Percentiles rank a stretch among this genome's conserved stretches.
Conservation (phyloP, 1,140 invertebrate species). For the Euglossa dilemma region DNA sequence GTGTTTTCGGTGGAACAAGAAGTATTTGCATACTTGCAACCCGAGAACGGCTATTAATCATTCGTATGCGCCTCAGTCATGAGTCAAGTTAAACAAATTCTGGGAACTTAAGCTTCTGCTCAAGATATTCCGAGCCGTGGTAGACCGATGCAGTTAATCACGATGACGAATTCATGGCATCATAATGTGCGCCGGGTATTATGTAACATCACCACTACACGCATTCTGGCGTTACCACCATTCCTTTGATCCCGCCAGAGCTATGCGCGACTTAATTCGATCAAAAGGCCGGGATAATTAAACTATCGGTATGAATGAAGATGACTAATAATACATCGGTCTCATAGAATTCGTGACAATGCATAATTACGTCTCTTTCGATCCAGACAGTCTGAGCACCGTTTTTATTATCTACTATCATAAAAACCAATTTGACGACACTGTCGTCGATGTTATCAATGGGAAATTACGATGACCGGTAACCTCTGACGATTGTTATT, state of each 20-base stretch:
- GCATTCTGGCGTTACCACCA: too few relatives aligned
- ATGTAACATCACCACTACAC: background rate
- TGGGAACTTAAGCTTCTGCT: background rate
- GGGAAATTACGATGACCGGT: background rate
- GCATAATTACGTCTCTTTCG: too few relatives aligned
- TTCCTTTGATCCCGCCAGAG: background rate
- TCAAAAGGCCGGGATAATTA: background rate
- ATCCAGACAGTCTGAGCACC: background rate
- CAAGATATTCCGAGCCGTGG: background rate
- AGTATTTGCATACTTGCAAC: background rate
- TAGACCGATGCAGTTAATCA: background rate
- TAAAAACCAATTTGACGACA: too few relatives aligned
- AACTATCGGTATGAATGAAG: too few relatives aligned
- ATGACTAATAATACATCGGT: background rate
- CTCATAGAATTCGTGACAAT: too few relatives aligned
- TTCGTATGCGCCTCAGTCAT: background rate
- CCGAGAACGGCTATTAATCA: background rate
- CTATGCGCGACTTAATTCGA: background rate
- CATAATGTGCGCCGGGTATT: background rate
- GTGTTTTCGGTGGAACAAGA: background rate
- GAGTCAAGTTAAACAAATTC: background rate
- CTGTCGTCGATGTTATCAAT: background rate
- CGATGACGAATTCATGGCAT: constrained; percentile 5
- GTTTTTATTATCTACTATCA: too few relatives aligned
- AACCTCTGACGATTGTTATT: background rate